phyloP scores from a whole-genome alignment of 2,797 vertebrate species.

The Anolis apletophallus region DNA sequence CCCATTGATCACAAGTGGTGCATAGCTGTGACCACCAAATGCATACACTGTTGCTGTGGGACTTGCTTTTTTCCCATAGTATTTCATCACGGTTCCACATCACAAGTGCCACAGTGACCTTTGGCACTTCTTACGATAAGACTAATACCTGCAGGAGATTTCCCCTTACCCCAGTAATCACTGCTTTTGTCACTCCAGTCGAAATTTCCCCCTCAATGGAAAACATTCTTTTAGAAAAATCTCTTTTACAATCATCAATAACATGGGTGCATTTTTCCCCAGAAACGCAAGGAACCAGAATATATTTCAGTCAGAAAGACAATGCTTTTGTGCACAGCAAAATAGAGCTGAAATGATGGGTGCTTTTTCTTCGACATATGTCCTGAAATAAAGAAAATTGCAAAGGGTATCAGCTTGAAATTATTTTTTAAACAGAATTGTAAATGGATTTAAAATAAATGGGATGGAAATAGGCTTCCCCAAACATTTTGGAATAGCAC shows the following conservation, averaged over 20 bases:
- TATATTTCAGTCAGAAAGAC: neutral
- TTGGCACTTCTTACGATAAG: constrained; percentile 67
- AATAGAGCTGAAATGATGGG: constrained; percentile 23
- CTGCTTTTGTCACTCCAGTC: constrained; percentile 60
- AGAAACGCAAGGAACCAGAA: neutral
- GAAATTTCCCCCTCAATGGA: constrained; percentile 25
- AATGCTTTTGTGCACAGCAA: neutral
- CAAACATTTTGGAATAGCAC: neutral
- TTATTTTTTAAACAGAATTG: neutral
- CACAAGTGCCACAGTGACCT: constrained; percentile 65
- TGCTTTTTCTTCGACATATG: neutral
- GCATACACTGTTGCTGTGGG: constrained; percentile 67
- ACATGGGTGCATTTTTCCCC: constrained; percentile 46
- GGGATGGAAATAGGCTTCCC: neutral
- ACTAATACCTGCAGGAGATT: constrained; percentile 78
- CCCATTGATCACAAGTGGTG: constrained; percentile 79
- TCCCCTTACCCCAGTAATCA: constrained; percentile 67
- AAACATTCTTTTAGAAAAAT: neutral
- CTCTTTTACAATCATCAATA: constrained; percentile 42
- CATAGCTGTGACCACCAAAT: constrained; percentile 77
- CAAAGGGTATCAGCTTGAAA: neutral
- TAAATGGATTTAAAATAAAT: neutral
- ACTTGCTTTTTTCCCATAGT: constrained; percentile 76
- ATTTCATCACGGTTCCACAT: constrained; percentile 77
- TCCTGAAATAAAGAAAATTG: neutral